A percentile compares a stretch with the other conserved stretches of the same genome.
Evolutionary conservation across 2,888 invertebrate species (phyloP).

Genomic region (Baronia brevicornis): DNA sequence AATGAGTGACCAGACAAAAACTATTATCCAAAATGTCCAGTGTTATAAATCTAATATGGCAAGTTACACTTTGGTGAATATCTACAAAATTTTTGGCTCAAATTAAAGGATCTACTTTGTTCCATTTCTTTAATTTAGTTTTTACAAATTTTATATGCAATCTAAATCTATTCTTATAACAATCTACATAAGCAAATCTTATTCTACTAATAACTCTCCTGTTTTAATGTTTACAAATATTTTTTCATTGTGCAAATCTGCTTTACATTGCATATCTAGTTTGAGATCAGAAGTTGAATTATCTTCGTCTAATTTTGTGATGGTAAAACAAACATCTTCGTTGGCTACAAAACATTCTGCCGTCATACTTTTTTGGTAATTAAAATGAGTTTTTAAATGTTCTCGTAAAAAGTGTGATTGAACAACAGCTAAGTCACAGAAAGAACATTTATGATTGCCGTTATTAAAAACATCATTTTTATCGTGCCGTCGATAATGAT

Average conservation of each 20-base stretch:
- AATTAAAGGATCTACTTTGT: conserved; percentile 23
- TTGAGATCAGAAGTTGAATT: conserved; percentile 54
- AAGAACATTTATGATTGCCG: conserved; percentile 82
- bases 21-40: conserved; percentile 9
- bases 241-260: conserved; percentile 43
- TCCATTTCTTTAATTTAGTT: conserved; percentile 24
- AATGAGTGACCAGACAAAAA: too few relatives aligned
- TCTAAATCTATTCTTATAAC: conserved; percentile 17
- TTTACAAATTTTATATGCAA: conserved; percentile 16
- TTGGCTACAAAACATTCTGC: conserved; percentile 78
- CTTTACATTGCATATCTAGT: conserved; percentile 44
- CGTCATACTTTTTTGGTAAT: conserved; percentile 68
- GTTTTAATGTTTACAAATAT: conserved; percentile 60
- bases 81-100: conserved; percentile 45
- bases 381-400: conserved; percentile 87
- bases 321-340: conserved; percentile 74
- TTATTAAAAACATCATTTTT: conserved; percentile 73
- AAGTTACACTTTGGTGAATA: conserved; percentile 71
- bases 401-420: conserved; percentile 85
- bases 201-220: conserved; percentile 45
- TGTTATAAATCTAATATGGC: conserved; percentile 66
- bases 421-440: conserved; percentile 87
- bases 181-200: conserved; percentile 8
- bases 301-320: conserved; percentile 61
- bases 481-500: conserved; percentile 84